Conservation (phyloP, 2,113 vertebrate genomes). For the Isurus oxyrinchus region DNA sequence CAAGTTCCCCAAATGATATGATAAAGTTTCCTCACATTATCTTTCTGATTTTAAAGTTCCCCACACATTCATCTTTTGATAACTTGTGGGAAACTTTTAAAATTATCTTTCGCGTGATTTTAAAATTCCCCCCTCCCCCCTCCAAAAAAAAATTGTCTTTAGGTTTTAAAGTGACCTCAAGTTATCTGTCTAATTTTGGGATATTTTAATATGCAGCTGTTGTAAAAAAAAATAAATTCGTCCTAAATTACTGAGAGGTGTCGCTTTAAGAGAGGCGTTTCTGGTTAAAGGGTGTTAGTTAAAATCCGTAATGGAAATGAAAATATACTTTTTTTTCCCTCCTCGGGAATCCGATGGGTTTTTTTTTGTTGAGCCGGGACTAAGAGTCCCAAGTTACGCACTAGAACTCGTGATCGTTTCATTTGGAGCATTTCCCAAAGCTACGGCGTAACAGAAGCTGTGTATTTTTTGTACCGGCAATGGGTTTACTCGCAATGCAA, state of each 20-base stretch:
- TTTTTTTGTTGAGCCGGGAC: background rate
- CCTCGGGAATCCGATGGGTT: background rate
- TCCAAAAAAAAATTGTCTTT: too few relatives aligned
- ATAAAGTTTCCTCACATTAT: too few relatives aligned
- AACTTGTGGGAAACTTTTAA: too few relatives aligned
- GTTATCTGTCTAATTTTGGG: too few relatives aligned
- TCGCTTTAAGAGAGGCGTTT: background rate
- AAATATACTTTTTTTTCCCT: background rate
- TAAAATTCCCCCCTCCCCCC: too few relatives aligned
- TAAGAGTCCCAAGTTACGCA: background rate
- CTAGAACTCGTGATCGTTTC: background rate
- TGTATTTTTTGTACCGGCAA: background rate
- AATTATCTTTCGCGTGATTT: too few relatives aligned
- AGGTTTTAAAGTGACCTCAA: too few relatives aligned
- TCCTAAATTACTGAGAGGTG: too few relatives aligned
- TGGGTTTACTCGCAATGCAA: background rate
- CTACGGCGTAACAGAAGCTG: background rate
- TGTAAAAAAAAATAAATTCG: background rate
- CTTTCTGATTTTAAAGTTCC: too few relatives aligned
- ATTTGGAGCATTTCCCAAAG: conserved; percentile 1
- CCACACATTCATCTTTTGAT: too few relatives aligned
- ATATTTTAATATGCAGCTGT: too few relatives aligned
- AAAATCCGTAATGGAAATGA: background rate
- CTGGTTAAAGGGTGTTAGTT: background rate
- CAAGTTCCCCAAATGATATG: too few relatives aligned